Evolutionary conservation across 1,140 invertebrate species (phyloP), one percentile per base, ranked within the genome.

Genomic region (Adelges cooleyi): DNA sequence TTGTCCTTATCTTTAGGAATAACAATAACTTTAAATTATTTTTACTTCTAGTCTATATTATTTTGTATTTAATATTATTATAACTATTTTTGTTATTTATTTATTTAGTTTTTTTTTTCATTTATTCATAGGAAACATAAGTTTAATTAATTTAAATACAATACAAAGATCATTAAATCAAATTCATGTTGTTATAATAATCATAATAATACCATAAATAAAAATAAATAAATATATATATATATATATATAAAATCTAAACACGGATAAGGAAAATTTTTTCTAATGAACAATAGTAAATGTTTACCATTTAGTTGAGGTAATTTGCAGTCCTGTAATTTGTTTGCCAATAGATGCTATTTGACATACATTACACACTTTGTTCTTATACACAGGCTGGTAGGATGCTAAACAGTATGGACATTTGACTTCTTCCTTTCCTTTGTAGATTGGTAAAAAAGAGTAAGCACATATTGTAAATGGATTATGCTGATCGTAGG

Each of bases 401-500:
- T 91, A 99, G 51, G 84, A 86, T 3, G 93, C 89, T n/a, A 82
- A 83, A 75, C 95, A 99, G 10, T 98, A 82, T 0, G 93, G 86
- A 75, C 95, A 99, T 70, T 92, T 96, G 4, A 90, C 84, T 74
- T 96, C 91, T 0, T 92, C 88, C 72, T 95, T 97, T 66, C 97
- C 97, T 72, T 86, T 80, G 70, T 99, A 99, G 62, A 99, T 92
- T 0, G 96, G 95, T 23, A 85, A 87, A 76, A 90, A 99, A 9
- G 86, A 87, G 20, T 85, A 82, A 1, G 87, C 94, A 77, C 97
- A 99, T 15, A 99, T 80, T 48, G 84, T 84, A 75, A 99, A 99
- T 3, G 97, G 97, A 80, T 99, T 99, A 73, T 97, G 93, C 73
- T 98, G 92, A 73, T 99, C 96, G 74, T 99, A 99, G 1, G 84